phyloP scores from a whole-genome alignment of 1,140 invertebrate genomes.

The Penaeus vannamei region DNA sequence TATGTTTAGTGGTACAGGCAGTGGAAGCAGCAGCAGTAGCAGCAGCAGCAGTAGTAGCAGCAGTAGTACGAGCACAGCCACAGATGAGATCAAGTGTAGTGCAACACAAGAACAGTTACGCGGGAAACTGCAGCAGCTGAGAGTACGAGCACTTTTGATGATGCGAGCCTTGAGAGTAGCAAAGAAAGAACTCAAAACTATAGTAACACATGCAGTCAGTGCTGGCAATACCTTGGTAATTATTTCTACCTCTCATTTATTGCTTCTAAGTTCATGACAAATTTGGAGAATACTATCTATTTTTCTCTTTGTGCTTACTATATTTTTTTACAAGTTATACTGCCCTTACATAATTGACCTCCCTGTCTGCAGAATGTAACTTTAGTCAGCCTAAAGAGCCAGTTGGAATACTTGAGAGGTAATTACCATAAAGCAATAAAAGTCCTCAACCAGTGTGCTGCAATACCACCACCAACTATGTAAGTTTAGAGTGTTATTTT shows the following conservation, averaged over 20 bases:
- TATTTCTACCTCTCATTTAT: constrained; percentile 26
- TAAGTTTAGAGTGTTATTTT: constrained; percentile 7
- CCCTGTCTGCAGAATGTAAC: constrained; percentile 75
- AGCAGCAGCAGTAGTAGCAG: constrained; percentile 68
- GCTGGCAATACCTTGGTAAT: constrained; percentile 65
- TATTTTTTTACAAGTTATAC: neutral
- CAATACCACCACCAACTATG: constrained; percentile 58
- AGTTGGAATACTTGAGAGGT: constrained; percentile 81
- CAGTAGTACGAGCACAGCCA: constrained; percentile 73
- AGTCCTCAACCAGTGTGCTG: constrained; percentile 74
- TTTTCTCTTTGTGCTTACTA: no score
- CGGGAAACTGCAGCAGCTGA: constrained; percentile 76
- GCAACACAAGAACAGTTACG: constrained; percentile 70
- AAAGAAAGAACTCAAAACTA: constrained; percentile 70
- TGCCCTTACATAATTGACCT: neutral
- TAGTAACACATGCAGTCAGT: constrained; percentile 68
- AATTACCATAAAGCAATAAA: constrained; percentile 81
- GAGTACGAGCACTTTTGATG: constrained; percentile 76
- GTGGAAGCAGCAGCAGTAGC: constrained; percentile 52
- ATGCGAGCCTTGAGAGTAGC: constrained; percentile 74
- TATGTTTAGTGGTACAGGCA: constrained; percentile 50
- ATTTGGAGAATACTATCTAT: no score
- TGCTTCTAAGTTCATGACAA: no score
- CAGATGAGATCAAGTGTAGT: constrained; percentile 59
- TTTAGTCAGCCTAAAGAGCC: constrained; percentile 79